Evolutionary conservation across 2,888 invertebrate species (phyloP), one percentile per base, ranked within the genome.

Genomic region (Catocala nupta): DNA sequence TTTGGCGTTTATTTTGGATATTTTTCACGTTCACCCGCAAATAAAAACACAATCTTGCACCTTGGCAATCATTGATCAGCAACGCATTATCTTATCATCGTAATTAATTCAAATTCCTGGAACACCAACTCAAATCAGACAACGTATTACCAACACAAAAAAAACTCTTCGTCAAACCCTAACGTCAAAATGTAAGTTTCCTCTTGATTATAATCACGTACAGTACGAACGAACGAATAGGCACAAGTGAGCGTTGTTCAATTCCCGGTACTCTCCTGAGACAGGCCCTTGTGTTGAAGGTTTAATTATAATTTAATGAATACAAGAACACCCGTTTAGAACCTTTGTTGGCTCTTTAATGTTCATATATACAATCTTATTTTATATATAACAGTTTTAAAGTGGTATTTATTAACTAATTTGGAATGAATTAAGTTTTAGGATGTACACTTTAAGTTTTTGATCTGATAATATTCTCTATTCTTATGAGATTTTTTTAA

Each of bases 221-320:
- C 11, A 43, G 13, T 43, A 43, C 56, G 13, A 13, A 43, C 13
- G 34, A 51, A 36, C 11, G 39, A 39, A n/a, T 42, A 65, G 48
- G 43, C 6, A 75, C 57, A 71, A 55, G 47, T 48, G n/a, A 13
- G 36, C 48, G 39, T 57, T 68, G 63, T 75, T 75, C 76, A 49
- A 61, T 73, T 68, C 73, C 55, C 59, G 60, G 52, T 62, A 60
- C 5, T 58, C 76, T 59, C 73, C 42, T 16, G 63, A 54, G 63
- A 55, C 36, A 12, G 49, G 12, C 57, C 54, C 55, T 42, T 53
- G 59, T 55, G 54, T 59, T 56, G 57, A 8, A 39, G 6, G 56
- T 68, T 65, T 63, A 68, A 73, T 75, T 73, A 75, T 68, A 68
- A 63, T 52, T 65, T 72, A 73, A 75, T 75, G 68, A 73, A 73